A percentile compares a stretch with the other conserved stretches of the same genome.
phyloP scores from a whole-genome alignment of 2,888 invertebrate genomes.

The Chydorus sphaericus region DNA sequence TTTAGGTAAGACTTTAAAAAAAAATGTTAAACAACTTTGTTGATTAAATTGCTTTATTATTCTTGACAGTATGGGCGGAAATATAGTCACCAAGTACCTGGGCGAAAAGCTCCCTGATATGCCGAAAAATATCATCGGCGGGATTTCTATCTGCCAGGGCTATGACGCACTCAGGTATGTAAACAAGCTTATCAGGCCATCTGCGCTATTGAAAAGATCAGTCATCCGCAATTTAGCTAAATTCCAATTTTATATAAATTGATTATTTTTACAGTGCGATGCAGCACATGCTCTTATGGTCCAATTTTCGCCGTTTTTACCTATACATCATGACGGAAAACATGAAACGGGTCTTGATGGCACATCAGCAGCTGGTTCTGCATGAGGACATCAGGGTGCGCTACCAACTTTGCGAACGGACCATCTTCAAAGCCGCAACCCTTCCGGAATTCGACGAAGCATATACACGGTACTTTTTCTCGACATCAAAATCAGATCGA shows the following conservation, averaged over 20 bases:
- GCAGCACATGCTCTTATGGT: constrained; percentile 69
- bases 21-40: no score
- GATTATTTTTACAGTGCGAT: constrained; percentile 47
- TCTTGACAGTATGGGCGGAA: constrained; percentile 86
- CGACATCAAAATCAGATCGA: neutral
- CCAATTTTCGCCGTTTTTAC: constrained; percentile 76
- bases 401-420: constrained; percentile 56
- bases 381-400: constrained; percentile 53
- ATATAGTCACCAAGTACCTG: constrained; percentile 81
- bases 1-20: no score
- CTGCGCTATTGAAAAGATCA: neutral
- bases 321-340: constrained; percentile 86
- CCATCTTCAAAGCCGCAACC: constrained; percentile 72
- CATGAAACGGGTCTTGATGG: constrained; percentile 70
- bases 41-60: no score
- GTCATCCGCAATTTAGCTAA: neutral
- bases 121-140: constrained; percentile 61
- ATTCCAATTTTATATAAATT: constrained; percentile 16
- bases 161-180: constrained; percentile 81
- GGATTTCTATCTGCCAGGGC: constrained; percentile 85
- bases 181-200: neutral
- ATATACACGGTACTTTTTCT: constrained; percentile 46
- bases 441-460: constrained; percentile 77
- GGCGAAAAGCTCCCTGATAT: constrained; percentile 53
- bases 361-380: constrained; percentile 60